Base-by-base conservation (phyloP, 2,113 vertebrate species). In the Eolophus roseicapilla region DNA sequence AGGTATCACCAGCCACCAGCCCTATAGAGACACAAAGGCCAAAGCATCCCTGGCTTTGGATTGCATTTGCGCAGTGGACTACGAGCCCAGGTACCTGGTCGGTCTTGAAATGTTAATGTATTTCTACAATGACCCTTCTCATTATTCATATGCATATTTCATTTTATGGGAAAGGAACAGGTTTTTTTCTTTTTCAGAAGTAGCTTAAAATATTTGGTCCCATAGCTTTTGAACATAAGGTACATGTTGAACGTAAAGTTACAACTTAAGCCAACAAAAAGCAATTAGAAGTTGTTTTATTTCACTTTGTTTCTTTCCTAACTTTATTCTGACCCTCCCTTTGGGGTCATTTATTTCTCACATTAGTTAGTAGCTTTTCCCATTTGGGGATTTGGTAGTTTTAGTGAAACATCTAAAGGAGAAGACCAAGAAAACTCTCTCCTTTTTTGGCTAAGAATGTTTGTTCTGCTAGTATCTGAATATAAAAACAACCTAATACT, bases 381-480 rank as follows among this genome's bases (percentile, higher is more conserved):
- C 78, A 0, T 92, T 93, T 95, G 84, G 95, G 95, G 78, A 96
- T 87, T 94, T 91, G 49, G 67, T 95, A 95, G 87, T 82, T 95
- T 89, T 78, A 89, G 84, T 87, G 87, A 92, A 95, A 95, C 78
- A 90, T 95, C 69, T 87, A 67, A 92, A 95, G 92, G 76, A 95
- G 49, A 95, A 88, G 84, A 96, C 62, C 62, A 94, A 95, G 95
- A 44, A 96, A 97, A 90, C 57, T 80, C 69, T 95, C 79, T 96
- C 94, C 95, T 96, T 97, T 96, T 97, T 96, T 95, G 95, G 96
- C 81, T 92, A 92, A 95, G 94, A 95, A 95, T 95, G 89, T 74
- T 93, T 90, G 82, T 93, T 95, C 94, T 95, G 74, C 74, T 95
- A 95, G 92, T 85, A 95, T 94, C 86, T 95, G 81, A 91, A 87